Base-by-base conservation (phyloP, 2,113 vertebrate genomes). In the Puma concolor region DNA sequence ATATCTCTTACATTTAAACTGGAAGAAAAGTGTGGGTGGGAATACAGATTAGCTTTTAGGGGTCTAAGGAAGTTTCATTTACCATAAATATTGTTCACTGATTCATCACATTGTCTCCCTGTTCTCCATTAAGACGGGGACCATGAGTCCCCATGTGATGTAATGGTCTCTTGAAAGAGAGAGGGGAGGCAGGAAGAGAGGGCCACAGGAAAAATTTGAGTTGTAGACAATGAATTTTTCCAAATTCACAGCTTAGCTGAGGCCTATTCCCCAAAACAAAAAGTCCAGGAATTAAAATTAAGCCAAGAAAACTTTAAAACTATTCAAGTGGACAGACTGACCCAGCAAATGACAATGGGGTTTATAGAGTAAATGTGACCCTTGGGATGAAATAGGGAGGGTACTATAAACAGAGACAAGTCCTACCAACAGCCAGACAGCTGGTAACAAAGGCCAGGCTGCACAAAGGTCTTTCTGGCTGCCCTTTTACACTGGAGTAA, bases 381-480 rank as follows among this genome's bases (percentile, higher is more conserved):
- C 41, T 71, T 33, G 88, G 54, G 88, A 81, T 44, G 27, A 81
- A 85, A 84, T 89, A 23, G 33, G 31, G 71, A 91, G 36, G 72
- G 7, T 23, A 31, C 80, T 52, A 60, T 60, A 76, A 85, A 92
- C 54, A 93, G 79, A 93, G 80, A 48, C 92, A 76, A 94, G 57
- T 86, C 50, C 87, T 57, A 77, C 87, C 85, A 92, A 72, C 10
- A 89, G 4, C 50, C 77, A 92, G 72, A 80, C 87, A 93, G 89
- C 95, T 95, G 89, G 66, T 90, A 77, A 95, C 92, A 94, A 96
- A 93, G 25, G 74, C 87, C 71, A 86, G 60, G 48, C 92, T 94
- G n/a, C 33, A 81, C 72, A 94, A 63, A 95, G 67, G 64, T 74
- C 92, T 94, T 81, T 71, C 88, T 64, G 67, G 54, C 81, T 88